Evolutionary conservation across 2,797 vertebrate species (phyloP).

Genomic region (Harpagifer antarcticus): DNA sequence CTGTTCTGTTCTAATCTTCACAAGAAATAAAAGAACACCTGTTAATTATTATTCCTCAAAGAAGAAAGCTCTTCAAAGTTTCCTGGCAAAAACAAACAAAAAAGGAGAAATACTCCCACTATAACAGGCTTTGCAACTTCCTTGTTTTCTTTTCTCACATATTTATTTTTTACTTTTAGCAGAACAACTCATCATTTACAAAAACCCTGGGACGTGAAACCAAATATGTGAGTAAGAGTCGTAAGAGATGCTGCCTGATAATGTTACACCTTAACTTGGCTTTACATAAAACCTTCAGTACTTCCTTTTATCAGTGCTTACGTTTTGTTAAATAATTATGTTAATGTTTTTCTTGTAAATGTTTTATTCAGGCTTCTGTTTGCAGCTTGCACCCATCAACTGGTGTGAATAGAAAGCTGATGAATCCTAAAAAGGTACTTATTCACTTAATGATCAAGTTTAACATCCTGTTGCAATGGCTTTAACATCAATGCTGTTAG

Average conservation of each 20-base stretch:
- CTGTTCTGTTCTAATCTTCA: constrained; percentile 29
- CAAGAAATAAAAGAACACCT: constrained; percentile 24
- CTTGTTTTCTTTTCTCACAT: not conserved
- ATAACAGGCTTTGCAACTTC: not conserved
- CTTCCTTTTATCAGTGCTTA: not conserved
- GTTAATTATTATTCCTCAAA: constrained; percentile 66
- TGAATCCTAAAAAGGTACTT: constrained; percentile 58
- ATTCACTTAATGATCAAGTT: constrained; percentile 1
- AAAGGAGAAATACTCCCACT: not conserved
- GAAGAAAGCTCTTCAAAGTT: constrained; percentile 7
- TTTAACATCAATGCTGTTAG: not conserved
- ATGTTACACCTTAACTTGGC: not conserved
- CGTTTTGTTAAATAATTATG: not conserved
- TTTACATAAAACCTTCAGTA: not conserved
- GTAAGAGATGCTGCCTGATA: not conserved
- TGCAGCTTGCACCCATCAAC: constrained; percentile 58
- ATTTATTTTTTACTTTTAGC: constrained; percentile 47
- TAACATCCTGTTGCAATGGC: not conserved
- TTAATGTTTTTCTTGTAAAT: not conserved
- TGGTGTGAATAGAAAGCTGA: constrained; percentile 51
- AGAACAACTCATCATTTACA: constrained; percentile 77
- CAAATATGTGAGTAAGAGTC: constrained; percentile 91
- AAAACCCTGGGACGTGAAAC: constrained; percentile 93
- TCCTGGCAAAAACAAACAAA: not conserved
- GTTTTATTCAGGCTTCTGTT: constrained; percentile 75